Conservation (phyloP, 2,113 vertebrate species). For the Passer montanus region DNA sequence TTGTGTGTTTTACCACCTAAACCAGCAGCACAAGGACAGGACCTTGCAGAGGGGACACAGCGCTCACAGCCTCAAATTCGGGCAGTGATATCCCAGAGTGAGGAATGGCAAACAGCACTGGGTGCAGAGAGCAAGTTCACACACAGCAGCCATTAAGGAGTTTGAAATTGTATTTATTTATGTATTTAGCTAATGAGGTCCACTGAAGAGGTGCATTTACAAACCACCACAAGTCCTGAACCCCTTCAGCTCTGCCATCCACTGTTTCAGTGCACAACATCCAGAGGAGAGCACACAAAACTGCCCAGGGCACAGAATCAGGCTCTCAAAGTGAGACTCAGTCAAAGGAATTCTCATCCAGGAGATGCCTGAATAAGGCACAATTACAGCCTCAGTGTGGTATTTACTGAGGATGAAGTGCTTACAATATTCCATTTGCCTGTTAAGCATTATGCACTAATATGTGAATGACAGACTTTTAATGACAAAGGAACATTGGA, state of each 20-base stretch:
- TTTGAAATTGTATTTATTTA: background rate
- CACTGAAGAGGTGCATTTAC: background rate
- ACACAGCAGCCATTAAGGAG: background rate
- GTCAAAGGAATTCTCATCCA: background rate
- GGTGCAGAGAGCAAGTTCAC: background rate
- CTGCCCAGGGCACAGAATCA: background rate
- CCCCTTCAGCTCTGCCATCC: background rate
- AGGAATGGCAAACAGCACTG: background rate
- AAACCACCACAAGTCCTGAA: background rate
- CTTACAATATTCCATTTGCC: background rate
- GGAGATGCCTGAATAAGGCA: background rate
- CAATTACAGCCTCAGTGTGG: background rate
- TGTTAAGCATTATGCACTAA: background rate
- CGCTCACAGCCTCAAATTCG: background rate
- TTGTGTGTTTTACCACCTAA: background rate
- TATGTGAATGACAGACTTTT: background rate
- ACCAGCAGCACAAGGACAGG: background rate
- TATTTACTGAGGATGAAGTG: background rate
- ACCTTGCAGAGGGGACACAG: background rate
- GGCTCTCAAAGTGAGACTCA: background rate
- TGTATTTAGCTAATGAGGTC: background rate
- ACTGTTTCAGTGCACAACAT: background rate
- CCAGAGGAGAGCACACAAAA: background rate
- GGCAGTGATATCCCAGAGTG: background rate
- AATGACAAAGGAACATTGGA: background rate